Evolutionary conservation across 2,888 invertebrate genomes (phyloP), one percentile per base, ranked within the genome.

Genomic region (Physocephala rufipes): DNA sequence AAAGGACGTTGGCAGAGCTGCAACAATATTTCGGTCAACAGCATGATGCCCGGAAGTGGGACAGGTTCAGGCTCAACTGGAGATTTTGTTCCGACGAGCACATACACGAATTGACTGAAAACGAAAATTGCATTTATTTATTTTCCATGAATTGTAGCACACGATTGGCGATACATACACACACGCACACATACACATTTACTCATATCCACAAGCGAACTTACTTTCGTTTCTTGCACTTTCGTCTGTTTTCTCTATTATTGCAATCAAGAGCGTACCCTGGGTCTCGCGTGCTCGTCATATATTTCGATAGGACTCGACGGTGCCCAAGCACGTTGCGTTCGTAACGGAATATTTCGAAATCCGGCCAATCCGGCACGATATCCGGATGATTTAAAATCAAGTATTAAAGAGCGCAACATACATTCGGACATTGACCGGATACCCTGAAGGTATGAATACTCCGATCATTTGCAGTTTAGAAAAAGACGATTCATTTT

Each of bases 231-330:
- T 36, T 36, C 4, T 9, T 7, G 5, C 9, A 36, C 36, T 9
- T 36, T 36, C 9, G 4, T 36, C 36, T 36, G 5, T 36, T 36
- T 36, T 9, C 36, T 36, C 36, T 63, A 49, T 63, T 64, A 63
- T 58, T 67, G 63, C 63, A 67, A 63, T 72, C 63, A 58, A 70
- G 63, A 70, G 73, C 43, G n/a, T 28, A 70, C 45, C 28, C 30
- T 49, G 19, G 21, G 45, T 47, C 26, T 30, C 36, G 15, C 63
- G n/a, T 43, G 13, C 51, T 36, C 36, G 36, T 9, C 36, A 36
- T 51, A 19, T 49, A 49, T 30, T 58, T 45, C n/a, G n/a, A 45
- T 62, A 36, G 61, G 51, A 47, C 4, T 68, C 47, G 53, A 28
- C 24, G 53, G 55, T 58, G 65, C 45, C 45, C 59, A 16, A 7